These are phyloP conservation scores for Apaloderma vittatum DNA, from an alignment of 2,113 vertebrate genomes.

Conservation along the genomic window DNA sequence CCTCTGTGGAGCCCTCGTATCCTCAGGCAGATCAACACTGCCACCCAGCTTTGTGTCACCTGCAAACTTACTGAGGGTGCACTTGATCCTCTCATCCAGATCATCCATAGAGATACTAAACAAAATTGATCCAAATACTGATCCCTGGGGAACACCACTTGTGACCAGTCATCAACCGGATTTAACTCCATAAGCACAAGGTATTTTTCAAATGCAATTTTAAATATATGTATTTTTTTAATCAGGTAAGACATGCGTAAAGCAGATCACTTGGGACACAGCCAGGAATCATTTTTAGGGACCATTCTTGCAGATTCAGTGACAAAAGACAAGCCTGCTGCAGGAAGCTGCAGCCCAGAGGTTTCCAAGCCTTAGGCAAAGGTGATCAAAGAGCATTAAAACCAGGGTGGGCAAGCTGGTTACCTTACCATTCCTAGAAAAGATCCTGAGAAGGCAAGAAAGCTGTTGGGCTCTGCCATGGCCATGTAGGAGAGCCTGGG, in stretches of 20 bases:
- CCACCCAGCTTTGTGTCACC: no score
- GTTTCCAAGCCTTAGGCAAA: background rate
- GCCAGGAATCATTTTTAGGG: background rate
- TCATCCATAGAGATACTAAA: no score
- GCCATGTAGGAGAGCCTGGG: background rate
- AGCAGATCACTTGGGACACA: background rate
- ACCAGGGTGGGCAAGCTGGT: background rate
- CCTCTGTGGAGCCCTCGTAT: no score
- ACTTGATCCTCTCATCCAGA: no score
- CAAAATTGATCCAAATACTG: no score
- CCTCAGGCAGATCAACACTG: no score
- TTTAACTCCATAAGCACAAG: background rate
- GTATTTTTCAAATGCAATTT: background rate
- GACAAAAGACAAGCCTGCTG: background rate
- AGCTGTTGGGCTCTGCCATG: background rate
- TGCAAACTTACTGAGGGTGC: no score
- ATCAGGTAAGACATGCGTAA: background rate
- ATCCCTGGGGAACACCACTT: no score
- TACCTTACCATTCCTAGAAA: background rate
- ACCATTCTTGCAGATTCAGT: background rate
- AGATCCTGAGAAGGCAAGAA: background rate
- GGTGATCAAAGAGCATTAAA: background rate
- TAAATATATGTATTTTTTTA: background rate
- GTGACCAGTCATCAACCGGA: no score
- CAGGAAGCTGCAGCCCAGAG: background rate